Evolutionary conservation across 2,113 vertebrate genomes (phyloP), one percentile per base, ranked within the genome.

Genomic region (Aptenodytes patagonicus): DNA sequence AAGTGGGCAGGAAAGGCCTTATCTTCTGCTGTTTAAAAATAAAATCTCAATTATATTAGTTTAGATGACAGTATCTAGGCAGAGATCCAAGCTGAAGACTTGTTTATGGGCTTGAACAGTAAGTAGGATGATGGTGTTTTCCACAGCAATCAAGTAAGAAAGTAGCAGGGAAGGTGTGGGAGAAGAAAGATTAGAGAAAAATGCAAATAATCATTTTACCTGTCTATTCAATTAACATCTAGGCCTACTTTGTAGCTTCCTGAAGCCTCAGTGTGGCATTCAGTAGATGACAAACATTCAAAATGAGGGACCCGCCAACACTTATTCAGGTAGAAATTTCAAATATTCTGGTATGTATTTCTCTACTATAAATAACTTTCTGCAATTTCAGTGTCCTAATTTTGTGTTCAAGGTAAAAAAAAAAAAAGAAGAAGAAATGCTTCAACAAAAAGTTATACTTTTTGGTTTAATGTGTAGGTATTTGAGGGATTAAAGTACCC

Each of bases 121-220:
- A 97, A 95, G 90, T 96, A 96, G 97, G 96, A 91, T 96, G 75
- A 94, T 92, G 85, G 79, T 97, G 82, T 96, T 97, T 96, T 97
- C 87, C 90, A 83, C 92, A 88, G 79, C 83, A 83, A 88, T 96
- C 90, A 97, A 82, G 47, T 55, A 83, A 84, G 55, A 93, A 88
- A 80, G 49, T 90, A 77, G 22, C 85, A 90, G 42, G 42, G 16
- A 93, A 87, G 29, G 49, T 86, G 95, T 95, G 82, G 92, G 92
- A 93, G 96, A 93, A 85, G 72, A 95, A 96, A 97, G 92, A 97
- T 96, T 95, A 96, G 95, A 97, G 90, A 83, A 97, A 94, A 95
- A 97, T 97, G 93, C 64, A 96, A 97, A 97, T 93, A 92, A 81
- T 93, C 21, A 93, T 86, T 93, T 95, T 93, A 49, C 58, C 84